Base-by-base conservation (phyloP, 2,888 invertebrate genomes). In the Drosophila picticornis region DNA sequence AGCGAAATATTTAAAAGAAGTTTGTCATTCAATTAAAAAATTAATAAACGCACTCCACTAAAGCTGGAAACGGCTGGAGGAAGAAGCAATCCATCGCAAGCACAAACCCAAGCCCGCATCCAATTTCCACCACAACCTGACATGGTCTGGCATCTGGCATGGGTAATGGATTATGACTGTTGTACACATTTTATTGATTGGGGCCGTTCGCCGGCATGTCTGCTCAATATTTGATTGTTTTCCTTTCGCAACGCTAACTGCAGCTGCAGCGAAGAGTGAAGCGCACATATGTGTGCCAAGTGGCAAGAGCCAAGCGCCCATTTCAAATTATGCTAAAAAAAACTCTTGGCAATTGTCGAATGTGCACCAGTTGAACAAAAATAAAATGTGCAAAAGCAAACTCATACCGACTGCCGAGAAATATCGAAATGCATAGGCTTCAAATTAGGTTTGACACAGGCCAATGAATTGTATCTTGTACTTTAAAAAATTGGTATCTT, bases 151-250 rank as follows among this genome's bases (percentile, higher is more conserved):
- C 74, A 75, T 34, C 77, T 82, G 85, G 85, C 72, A 83, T 61
- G 85, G 83, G 77, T 88, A 84, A 84, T 84, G 88, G 88, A 85
- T 88, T 84, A 84, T 88, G 88, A 80, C 71, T 73, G 75, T 75
- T 74, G 83, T 72, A 75, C 75, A 72, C 40, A 70, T 77, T 84
- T 84, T 79, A 70, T 80, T 82, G 63, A 69, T 62, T 57, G 76
- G 63, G 70, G 58, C 52, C 69, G 61, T 61, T 69, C 56, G 72
- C 74, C 67, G 61, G 68, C 61, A 70, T 48, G 51, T 55, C 60
- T 71, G 62, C 72, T 75, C 81, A 78, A 86, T 81, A 72, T 79
- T 83, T 72, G 79, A 84, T 88, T 86, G 84, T 83, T 81, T 86
- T 78, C 64, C 74, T 73, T 80, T 74, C 58, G 50, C 55, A 38